Base-by-base conservation (phyloP, 92 coral and sea anemone genomes). In the Virgularia gustaviana region DNA sequence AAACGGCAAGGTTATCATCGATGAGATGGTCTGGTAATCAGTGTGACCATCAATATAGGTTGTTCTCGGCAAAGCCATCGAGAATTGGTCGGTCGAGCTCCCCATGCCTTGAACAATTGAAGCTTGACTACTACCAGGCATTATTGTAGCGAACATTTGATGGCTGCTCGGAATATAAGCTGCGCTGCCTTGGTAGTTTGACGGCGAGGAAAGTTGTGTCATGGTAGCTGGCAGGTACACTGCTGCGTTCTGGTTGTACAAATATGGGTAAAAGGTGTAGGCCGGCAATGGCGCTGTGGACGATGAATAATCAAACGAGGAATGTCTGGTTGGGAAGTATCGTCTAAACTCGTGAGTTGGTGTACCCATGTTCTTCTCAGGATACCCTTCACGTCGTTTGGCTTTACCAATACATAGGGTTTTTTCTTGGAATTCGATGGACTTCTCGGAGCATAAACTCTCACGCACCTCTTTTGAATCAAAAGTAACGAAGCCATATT, bases 401-500 rank as follows among this genome's bases (percentile, higher is more conserved):
- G 97, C 95, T 52, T 76, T 85, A 24, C 87, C 87, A 36, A 90
- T 77, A 51, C 82, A 80, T 76, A 85, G 63, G 68, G 73, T 83
- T 62, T 88, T 90, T 25, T 90, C 96, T 51, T 84, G 81, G 71
- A 90, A 90, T 83, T 90, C 95, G 7, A 90, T 71, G 49, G 65
- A 73, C 18, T 88, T 89, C 36, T 90, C 86, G 44, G 87, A 94
- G 28, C 88, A 86, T 42, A 85, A 80, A 52, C 72, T 73, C 35
- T 90, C 97, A 38, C 88, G 90, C 32, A 72, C 87, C 28, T 90
- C 95, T 75, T 90, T 88, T 29, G 86, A 82, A 49, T 90, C 97
- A 80, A 90, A 90, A 18, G 97, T 90, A 57, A 90, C 87, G 77
- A 90, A 90, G 43, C 94, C 96, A 25, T 90, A 90, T 55, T 85